Evolutionary conservation across 2,888 invertebrate species (phyloP).

Genomic region (Pollenia griseotomentosa): DNA sequence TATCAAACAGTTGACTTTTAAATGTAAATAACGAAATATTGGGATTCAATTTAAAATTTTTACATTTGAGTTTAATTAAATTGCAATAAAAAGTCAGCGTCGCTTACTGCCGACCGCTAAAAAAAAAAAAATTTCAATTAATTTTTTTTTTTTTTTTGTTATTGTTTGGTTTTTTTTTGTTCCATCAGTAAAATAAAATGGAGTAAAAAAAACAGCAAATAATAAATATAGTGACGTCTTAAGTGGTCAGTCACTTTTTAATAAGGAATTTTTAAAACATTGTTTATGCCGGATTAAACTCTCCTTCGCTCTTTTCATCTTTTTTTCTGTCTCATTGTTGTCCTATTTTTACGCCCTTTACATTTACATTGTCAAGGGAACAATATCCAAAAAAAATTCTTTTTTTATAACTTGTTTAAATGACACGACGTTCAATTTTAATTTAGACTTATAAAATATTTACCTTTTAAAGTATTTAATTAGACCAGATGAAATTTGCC

Average conservation of each 20-base stretch:
- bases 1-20: too few species aligned
- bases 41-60: too few species aligned
- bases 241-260: too few species aligned
- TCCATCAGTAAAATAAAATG: too few species aligned
- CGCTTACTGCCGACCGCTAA: neutral
- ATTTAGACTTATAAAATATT: slow-evolving; percentile 30
- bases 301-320: neutral
- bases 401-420: slow-evolving; percentile 48
- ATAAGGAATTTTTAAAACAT: neutral
- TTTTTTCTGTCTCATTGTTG: neutral
- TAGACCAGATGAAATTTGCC: slow-evolving; percentile 32
- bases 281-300: neutral
- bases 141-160: too few species aligned
- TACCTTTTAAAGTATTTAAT: neutral
- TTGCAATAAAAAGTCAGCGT: neutral
- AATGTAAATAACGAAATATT: too few species aligned
- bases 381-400: slow-evolving; percentile 21
- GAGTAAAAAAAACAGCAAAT: neutral
- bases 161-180: too few species aligned
- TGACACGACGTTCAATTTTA: neutral
- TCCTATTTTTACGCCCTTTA: slow-evolving; percentile 13
- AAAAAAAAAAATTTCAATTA: neutral
- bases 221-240: neutral
- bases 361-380: neutral
- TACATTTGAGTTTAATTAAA: slow-evolving; percentile 2